Conservation (phyloP, 2,888 invertebrate genomes). For the Plebejus melissa region DNA sequence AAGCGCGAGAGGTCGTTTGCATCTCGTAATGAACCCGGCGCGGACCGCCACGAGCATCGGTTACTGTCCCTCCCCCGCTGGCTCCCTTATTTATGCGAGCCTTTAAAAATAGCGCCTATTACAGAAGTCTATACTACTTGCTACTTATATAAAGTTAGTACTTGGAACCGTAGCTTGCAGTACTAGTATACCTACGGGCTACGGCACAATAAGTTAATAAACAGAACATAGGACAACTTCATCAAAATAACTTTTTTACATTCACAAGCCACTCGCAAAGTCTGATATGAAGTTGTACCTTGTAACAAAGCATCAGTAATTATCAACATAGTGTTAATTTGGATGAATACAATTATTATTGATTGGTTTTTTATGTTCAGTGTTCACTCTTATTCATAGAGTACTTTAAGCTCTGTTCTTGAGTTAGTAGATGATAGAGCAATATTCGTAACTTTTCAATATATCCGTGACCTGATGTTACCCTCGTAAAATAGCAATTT, state of each 20-base stretch:
- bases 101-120: slow-evolving; percentile 28
- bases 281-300: background rate
- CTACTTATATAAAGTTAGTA: background rate
- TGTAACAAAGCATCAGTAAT: background rate
- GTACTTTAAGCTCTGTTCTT: background rate
- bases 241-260: background rate
- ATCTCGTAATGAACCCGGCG: slow-evolving; percentile 53
- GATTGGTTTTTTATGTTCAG: background rate
- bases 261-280: background rate
- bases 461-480: background rate
- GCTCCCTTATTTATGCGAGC: slow-evolving; percentile 41
- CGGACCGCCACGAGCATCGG: slow-evolving; percentile 40
- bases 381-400: background rate
- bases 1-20: slow-evolving; percentile 73
- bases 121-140: background rate
- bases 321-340: background rate
- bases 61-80: slow-evolving; percentile 43
- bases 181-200: too few species aligned
- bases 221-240: too few species aligned
- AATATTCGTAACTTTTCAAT: background rate
- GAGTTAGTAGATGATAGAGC: background rate
- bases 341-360: background rate
- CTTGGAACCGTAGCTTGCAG: background rate
- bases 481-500: background rate
- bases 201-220: too few species aligned